Evolutionary conservation across 2,797 vertebrate genomes (phyloP), one percentile per base, ranked within the genome.

Genomic region (Schizopygopsis pylzovi): DNA sequence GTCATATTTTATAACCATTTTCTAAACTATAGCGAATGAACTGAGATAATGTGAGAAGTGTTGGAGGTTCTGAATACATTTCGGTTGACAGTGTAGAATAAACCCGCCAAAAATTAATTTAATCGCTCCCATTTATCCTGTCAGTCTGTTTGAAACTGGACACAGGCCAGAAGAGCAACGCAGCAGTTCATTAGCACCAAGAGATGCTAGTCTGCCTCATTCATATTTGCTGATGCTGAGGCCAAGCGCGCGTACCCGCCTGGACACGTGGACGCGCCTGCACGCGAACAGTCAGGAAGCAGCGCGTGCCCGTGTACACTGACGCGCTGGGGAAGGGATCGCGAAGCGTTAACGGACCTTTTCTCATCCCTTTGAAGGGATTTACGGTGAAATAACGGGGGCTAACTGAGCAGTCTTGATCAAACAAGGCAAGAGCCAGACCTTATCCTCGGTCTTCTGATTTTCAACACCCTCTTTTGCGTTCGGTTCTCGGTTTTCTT

Each of bases 241-340:
- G 70, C 83, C 41, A 28, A 61, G 59, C 6, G 82, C 89, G 87
- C 89, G 86, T 41, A 18, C 86, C 41, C 59, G 76, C 79, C 6
- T 6, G 12, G 25, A 25, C 41, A 33, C 87, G 84, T 43, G 70
- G 70, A 83, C 89, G 89, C 85, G 85, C 89, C 5, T 80, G 80
- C 88, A 81, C 28, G 87, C 65, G 88, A 88, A 89, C 89, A 33
- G 33, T 33, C 33, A 91, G 90, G 90, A 91, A 91, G 89, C 87
- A 22, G 86, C 84, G 86, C 77, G 61, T 8, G 28, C 84, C 67
- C 77, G 84, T 56, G 77, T 25, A 52, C 2, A 72, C 77, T 52
- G 54, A 80, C 22, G 88, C 86, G 63, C 82, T 79, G 56, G 80
- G 59, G 82, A 78, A 28, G 37, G 73, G 87, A 43, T 61, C 79